phyloP scores from a whole-genome alignment of 2,113 vertebrate genomes.

The Gasterosteus nipponicus region DNA sequence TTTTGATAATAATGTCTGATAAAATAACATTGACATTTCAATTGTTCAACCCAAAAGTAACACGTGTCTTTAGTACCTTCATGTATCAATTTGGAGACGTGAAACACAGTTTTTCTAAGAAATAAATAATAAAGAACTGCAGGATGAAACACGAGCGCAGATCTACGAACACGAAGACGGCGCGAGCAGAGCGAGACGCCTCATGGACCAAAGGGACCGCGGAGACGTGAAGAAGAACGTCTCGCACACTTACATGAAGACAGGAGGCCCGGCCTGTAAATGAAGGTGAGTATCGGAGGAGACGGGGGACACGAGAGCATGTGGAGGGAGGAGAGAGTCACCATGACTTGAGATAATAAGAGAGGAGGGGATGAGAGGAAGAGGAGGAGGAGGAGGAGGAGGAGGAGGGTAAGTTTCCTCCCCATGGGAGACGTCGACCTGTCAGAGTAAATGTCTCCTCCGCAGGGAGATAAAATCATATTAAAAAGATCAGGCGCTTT shows the following conservation, averaged over 20 bases:
- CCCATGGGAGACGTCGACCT: slow-evolving; percentile 54
- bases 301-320: slow-evolving; percentile 1
- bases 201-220: background rate
- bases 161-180: background rate
- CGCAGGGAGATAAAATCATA: slow-evolving; percentile 64
- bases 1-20: background rate
- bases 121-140: background rate
- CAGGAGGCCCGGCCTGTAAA: slow-evolving; percentile 6
- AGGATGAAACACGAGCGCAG: background rate
- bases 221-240: background rate
- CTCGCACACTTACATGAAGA: slow-evolving; percentile 2
- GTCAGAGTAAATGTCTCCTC: slow-evolving; percentile 69
- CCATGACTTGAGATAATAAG: slow-evolving; percentile 23
- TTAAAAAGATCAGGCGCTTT: slow-evolving; percentile 64
- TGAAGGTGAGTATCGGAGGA: slow-evolving; percentile 11
- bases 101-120: background rate
- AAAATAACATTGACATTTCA: background rate
- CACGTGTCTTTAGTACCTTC: background rate
- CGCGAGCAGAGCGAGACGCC: background rate
- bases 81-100: background rate
- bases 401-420: slow-evolving; percentile 37
- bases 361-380: slow-evolving; percentile 20
- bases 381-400: slow-evolving; percentile 13
- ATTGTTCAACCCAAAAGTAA: background rate
- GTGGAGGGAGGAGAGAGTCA: slow-evolving; percentile 21